phyloP scores from a whole-genome alignment of 1,140 invertebrate species.

The Hyphantria cunea region DNA sequence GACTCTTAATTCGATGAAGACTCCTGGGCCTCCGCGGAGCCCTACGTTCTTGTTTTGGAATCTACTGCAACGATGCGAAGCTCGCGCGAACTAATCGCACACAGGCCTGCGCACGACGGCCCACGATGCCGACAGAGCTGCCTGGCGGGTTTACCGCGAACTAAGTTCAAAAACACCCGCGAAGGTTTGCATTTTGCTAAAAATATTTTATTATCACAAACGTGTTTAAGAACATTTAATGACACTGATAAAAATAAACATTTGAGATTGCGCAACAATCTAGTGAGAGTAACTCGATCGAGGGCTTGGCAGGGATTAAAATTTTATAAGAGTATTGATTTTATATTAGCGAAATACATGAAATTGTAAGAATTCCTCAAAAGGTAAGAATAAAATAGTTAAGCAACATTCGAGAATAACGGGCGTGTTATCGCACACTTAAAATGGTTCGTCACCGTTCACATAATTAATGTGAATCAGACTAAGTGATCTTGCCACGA shows the following conservation, averaged over 20 bases:
- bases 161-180: slow-evolving; percentile 64
- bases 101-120: slow-evolving; percentile 61
- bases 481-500: slow-evolving; percentile 48
- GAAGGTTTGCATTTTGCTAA: slow-evolving; percentile 38
- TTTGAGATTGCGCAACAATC: not conserved
- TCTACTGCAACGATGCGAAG: slow-evolving; percentile 61
- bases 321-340: slow-evolving; percentile 61
- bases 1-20: slow-evolving; percentile 31
- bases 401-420: slow-evolving; percentile 37
- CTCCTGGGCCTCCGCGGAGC: slow-evolving; percentile 50
- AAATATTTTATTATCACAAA: slow-evolving; percentile 22
- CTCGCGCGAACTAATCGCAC: slow-evolving; percentile 52
- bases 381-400: slow-evolving; percentile 27
- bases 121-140: slow-evolving; percentile 39
- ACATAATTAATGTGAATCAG: slow-evolving; percentile 76
- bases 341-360: slow-evolving; percentile 56
- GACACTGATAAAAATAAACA: not conserved
- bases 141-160: slow-evolving; percentile 43
- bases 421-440: slow-evolving; percentile 68
- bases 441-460: slow-evolving; percentile 69
- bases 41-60: slow-evolving; percentile 61
- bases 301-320: slow-evolving; percentile 21
- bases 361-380: slow-evolving; percentile 9
- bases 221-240: not conserved
- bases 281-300: not conserved